phyloP scores from a whole-genome alignment of 1,140 invertebrate genomes.

The Lysiphlebus fabarum region DNA sequence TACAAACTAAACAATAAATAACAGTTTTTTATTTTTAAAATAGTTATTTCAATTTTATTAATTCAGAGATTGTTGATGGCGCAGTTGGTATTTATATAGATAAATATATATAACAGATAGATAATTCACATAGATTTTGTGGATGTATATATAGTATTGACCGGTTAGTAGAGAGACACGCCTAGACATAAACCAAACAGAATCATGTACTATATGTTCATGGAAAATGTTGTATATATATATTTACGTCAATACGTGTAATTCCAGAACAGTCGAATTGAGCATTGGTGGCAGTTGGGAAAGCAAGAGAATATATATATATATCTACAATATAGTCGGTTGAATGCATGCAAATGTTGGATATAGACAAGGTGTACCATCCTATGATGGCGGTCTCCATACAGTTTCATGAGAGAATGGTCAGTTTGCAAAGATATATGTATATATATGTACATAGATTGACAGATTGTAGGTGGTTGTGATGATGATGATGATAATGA shows the following conservation, averaged over 20 bases:
- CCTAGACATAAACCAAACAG: conserved; percentile 45
- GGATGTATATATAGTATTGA: conserved; percentile 10
- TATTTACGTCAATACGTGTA: conserved; percentile 52
- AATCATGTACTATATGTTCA: conserved; percentile 41
- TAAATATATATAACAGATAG: no score
- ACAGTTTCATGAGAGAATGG: no score
- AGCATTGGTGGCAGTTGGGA: conserved; percentile 27
- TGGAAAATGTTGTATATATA: conserved; percentile 27
- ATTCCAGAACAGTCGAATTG: conserved; percentile 46
- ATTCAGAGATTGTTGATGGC: no score
- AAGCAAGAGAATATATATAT: not conserved
- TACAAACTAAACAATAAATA: no score
- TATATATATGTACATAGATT: no score
- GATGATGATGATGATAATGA: no score
- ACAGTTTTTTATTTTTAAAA: no score
- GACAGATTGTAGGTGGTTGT: no score
- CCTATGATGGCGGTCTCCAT: conserved; percentile 21
- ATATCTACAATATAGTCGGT: not conserved
- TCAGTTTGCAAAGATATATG: no score
- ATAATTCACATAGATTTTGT: no score
- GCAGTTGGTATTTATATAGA: no score
- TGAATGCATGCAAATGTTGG: conserved; percentile 21
- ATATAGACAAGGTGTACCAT: conserved; percentile 15
- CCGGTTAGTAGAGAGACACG: conserved; percentile 37
- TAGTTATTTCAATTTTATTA: no score